A percentile compares a stretch with the other conserved stretches of the same genome.
Conservation (phyloP, 2,888 invertebrate genomes). For the Brenthis daphne region DNA sequence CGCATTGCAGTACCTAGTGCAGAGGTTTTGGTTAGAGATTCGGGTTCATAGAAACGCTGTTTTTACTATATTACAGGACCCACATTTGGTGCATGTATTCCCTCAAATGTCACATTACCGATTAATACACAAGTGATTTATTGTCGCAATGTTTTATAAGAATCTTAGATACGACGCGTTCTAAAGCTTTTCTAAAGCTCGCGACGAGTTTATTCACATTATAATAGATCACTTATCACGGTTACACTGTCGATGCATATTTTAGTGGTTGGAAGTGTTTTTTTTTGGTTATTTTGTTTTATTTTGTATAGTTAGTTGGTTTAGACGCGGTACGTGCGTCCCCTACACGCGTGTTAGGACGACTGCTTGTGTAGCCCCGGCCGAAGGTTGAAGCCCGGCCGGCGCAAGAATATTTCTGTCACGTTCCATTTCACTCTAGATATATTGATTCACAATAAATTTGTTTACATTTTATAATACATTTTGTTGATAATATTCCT, state of each 20-base stretch:
- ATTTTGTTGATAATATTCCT: neutral
- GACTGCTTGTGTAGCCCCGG: constrained; percentile 70
- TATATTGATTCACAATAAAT: constrained; percentile 5
- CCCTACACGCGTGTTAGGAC: constrained; percentile 58
- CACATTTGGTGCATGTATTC: constrained; percentile 54
- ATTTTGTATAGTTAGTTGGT: constrained; percentile 49
- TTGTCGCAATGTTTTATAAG: constrained; percentile 73
- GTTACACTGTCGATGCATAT: constrained; percentile 45
- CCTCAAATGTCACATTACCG: constrained; percentile 63
- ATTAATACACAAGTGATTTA: constrained; percentile 66
- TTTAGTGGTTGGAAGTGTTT: constrained; percentile 50
- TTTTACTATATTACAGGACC: constrained; percentile 74
- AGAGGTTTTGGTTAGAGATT: constrained; percentile 72
- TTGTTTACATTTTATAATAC: neutral
- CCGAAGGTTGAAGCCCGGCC: constrained; percentile 71
- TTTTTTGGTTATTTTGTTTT: constrained; percentile 64
- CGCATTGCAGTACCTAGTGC: constrained; percentile 81
- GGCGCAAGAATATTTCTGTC: constrained; percentile 53
- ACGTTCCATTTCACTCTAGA: constrained; percentile 54
- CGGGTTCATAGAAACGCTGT: constrained; percentile 75
- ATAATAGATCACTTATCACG: constrained; percentile 38
- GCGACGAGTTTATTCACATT: neutral
- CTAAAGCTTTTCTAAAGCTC: constrained; percentile 49
- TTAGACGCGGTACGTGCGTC: constrained; percentile 47
- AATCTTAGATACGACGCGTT: constrained; percentile 58